A percentile compares a stretch with the other conserved stretches of the same genome.
Conservation (phyloP, 2,113 vertebrate genomes). For the Platichthys stellatus region DNA sequence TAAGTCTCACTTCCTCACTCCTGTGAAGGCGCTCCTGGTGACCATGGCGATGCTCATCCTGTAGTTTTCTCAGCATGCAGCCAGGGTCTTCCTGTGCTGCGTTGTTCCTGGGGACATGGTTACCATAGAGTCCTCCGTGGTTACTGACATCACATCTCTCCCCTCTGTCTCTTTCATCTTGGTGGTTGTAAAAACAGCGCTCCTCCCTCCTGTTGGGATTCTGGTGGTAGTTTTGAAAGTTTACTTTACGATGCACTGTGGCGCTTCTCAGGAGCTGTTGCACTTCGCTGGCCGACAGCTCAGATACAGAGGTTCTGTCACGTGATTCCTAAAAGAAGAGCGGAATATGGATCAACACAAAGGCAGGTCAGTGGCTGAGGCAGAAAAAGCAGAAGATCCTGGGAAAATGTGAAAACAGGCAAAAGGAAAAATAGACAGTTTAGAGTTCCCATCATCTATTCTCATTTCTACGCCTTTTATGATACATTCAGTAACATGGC, state of each 20-base stretch:
- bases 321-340: slow-evolving; percentile 29
- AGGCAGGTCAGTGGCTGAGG: background rate
- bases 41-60: accelerated
- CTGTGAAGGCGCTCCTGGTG: slow-evolving; percentile 3
- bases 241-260: slow-evolving; percentile 68
- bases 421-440: background rate
- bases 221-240: background rate
- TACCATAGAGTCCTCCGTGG: background rate
- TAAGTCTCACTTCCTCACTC: slow-evolving; percentile 10
- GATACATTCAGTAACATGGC: no score
- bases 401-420: no score
- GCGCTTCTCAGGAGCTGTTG: slow-evolving; percentile 86
- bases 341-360: background rate
- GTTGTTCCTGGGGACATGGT: background rate
- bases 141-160: background rate
- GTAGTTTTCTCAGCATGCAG: background rate
- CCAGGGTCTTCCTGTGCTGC: background rate
- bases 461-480: background rate
- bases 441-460: background rate
- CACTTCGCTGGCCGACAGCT: slow-evolving; percentile 87
- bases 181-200: background rate
- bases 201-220: background rate
- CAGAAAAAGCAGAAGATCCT: background rate
- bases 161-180: background rate
- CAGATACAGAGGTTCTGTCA: slow-evolving; percentile 72